These are phyloP conservation scores for Microchirus variegatus DNA, from an alignment of 2,797 vertebrate genomes.

Conservation along the genomic window DNA sequence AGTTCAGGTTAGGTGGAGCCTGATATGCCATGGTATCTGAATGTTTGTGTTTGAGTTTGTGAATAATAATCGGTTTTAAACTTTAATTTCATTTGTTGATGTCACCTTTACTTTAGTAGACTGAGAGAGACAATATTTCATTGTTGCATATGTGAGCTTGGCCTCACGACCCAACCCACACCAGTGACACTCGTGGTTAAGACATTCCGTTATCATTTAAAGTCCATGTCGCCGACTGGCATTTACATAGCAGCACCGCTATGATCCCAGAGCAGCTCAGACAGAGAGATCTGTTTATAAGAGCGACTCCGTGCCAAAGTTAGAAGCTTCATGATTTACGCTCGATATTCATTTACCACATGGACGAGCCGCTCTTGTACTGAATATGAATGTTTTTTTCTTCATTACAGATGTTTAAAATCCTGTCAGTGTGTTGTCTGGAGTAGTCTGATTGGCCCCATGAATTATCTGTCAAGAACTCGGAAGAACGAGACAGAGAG, in stretches of 20 bases:
- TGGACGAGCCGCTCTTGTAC: conserved; percentile 4
- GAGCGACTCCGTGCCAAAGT: conserved; percentile 19
- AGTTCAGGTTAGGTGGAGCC: too few relatives aligned
- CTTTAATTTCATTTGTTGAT: too few relatives aligned
- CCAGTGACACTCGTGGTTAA: conserved; percentile 18
- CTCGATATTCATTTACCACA: conserved; percentile 34
- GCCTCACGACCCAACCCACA: too few relatives aligned
- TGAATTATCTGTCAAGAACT: conserved; percentile 29
- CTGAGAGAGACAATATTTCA: too few relatives aligned
- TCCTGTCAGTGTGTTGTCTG: conserved; percentile 17
- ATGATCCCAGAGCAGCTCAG: conserved; percentile 26
- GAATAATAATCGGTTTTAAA: too few relatives aligned
- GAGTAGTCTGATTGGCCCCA: conserved; percentile 5
- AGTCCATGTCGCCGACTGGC: conserved; percentile 1
- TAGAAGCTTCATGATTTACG: conserved; percentile 21
- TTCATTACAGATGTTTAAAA: conserved; percentile 39
- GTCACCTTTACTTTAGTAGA: too few relatives aligned
- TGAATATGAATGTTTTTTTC: conserved; percentile 27
- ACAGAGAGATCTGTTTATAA: conserved; percentile 42
- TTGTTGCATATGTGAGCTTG: too few relatives aligned
- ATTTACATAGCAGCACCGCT: conserved; percentile 27
- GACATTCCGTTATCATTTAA: conserved; percentile 24
- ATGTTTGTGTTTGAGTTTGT: too few relatives aligned
- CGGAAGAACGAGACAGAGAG: too few relatives aligned
- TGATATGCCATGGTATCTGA: too few relatives aligned